A percentile compares a stretch with the other conserved stretches of the same genome.
Evolutionary conservation across 2,797 vertebrate species (phyloP).

Genomic region (Hippopotamyrus pictus): DNA sequence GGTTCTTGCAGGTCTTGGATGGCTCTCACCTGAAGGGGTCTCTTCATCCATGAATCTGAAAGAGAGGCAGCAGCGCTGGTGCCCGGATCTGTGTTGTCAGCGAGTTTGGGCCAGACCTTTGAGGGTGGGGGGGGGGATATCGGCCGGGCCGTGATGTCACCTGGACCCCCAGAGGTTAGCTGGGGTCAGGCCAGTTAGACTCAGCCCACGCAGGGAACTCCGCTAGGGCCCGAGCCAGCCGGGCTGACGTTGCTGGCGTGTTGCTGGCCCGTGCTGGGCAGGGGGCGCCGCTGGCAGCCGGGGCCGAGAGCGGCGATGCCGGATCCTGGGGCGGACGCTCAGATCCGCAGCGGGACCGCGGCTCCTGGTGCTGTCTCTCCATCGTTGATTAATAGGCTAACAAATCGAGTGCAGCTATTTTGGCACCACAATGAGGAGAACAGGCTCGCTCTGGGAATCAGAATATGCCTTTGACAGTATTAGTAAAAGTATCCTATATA

Average conservation of each 20-base stretch:
- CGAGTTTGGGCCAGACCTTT: constrained; percentile 32
- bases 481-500: background rate
- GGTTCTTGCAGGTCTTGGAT: background rate
- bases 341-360: background rate
- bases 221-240: constrained; percentile 62
- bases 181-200: constrained; percentile 77
- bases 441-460: background rate
- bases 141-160: constrained; percentile 66
- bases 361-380: background rate
- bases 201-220: constrained; percentile 68
- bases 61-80: background rate
- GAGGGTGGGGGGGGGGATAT: constrained; percentile 17
- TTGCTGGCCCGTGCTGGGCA: constrained; percentile 32
- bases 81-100: background rate
- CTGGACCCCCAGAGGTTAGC: constrained; percentile 74
- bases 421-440: background rate
- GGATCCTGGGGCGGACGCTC: background rate
- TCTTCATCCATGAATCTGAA: background rate
- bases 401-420: background rate
- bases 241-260: constrained; percentile 54
- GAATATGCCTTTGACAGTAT: background rate
- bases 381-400: background rate
- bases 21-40: background rate
- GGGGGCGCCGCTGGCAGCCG: constrained; percentile 18
- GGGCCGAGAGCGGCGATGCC: background rate